Evolutionary conservation across 2,888 invertebrate species (phyloP), one percentile per base, ranked within the genome.

Genomic region (Eupithecia inturbata): DNA sequence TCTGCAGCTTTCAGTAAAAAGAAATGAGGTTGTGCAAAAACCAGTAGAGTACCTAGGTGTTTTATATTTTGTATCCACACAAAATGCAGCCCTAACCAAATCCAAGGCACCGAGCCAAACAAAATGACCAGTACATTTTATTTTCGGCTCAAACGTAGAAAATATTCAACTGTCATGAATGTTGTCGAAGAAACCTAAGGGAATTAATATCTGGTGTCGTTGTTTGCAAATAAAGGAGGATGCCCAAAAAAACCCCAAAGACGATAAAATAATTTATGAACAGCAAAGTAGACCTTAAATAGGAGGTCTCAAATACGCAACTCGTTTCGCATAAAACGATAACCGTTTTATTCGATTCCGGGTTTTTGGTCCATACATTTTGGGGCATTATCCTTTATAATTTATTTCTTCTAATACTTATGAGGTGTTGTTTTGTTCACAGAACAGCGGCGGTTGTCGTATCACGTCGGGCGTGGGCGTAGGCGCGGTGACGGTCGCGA

Each of bases 401-500:
- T 41, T 16, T 45, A 1, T 49, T 49, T 49, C n/a, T 49, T n/a
- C n/a, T n/a, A 7, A 49, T 57, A n/a, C n/a, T 49, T n/a, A 28
- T 62, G 19, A 36, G 39, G 53, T 64, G 31, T 63, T 73, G 39
- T 53, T 76, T 78, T 80, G 79, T 89, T 87, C n/a, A 28, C 91
- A 93, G 93, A 92, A 85, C 84, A 91, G 87, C 91, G 90, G 90
- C 91, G 92, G 93, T 83, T 93, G 93, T 91, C 92, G 93, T 85
- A 90, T 92, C 68, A 87, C 91, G 72, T 89, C 90, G 85, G 89
- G 85, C 79, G 87, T 91, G 86, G 85, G 93, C 87, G 83, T 90
- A 89, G 87, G 95, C 93, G 89, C 95, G 88, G 87, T 95, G 93
- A 87, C 95, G 93, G 91, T 91, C 90, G 89, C 95, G 88, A 84